A percentile compares a stretch with the other conserved stretches of the same genome.
phyloP scores from a whole-genome alignment of 92 coral and sea anemone genomes.

The Umimayanthus chanpuru region DNA sequence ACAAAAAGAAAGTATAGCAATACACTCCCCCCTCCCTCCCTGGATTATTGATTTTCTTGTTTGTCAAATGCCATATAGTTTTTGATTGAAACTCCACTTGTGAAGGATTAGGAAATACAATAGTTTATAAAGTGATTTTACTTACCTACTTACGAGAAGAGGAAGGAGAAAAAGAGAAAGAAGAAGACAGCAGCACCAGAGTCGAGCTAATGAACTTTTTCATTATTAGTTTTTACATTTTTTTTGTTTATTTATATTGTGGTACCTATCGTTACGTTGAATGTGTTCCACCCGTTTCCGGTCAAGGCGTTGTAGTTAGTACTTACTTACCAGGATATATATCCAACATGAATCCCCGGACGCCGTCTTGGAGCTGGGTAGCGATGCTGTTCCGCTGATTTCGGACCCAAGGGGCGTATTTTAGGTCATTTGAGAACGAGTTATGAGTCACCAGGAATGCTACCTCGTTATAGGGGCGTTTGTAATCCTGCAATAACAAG shows the following conservation, averaged over 20 bases:
- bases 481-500: slow-evolving; percentile 61
- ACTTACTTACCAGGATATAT: slow-evolving; percentile 80
- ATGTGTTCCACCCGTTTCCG: too few species aligned
- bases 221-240: too few species aligned
- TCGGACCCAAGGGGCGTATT: slow-evolving; percentile 90
- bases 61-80: background rate
- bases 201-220: too few species aligned
- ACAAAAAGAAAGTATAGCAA: too few species aligned
- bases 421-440: slow-evolving; percentile 71
- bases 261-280: too few species aligned
- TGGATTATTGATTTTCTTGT: background rate
- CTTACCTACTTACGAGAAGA: too few species aligned
- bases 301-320: too few species aligned
- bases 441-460: slow-evolving; percentile 98
- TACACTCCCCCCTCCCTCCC: background rate
- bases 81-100: too few species aligned
- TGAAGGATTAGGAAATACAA: too few species aligned
- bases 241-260: too few species aligned
- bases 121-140: background rate
- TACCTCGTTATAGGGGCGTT: slow-evolving; percentile 88
- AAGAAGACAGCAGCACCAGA: too few species aligned
- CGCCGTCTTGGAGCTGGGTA: slow-evolving; percentile 89
- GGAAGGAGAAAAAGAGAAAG: too few species aligned
- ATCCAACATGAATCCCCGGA: slow-evolving; percentile 96
- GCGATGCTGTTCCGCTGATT: slow-evolving; percentile 84